Base-by-base conservation (phyloP, 1,140 invertebrate genomes). In the Brachionus sp. region DNA sequence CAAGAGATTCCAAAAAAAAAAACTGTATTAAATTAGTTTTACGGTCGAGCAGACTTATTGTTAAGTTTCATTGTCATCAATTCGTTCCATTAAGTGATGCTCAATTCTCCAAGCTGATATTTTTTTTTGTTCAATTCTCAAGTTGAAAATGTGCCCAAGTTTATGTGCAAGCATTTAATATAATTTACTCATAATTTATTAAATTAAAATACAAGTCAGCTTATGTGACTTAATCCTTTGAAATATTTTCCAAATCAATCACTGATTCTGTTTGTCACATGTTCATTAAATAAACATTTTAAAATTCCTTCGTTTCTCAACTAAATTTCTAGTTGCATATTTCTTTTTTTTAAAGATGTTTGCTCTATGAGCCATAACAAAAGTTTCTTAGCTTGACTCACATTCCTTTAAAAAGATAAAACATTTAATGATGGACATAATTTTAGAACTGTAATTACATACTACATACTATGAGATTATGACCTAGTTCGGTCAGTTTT, bases 1-100 rank as follows among this genome's bases (percentile, higher is more conserved):
- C 50, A 57, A 57, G 19, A 57, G 50, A 57, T 57, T 57, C n/a
- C n/a, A 23, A 19, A 57, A 57, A 50, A 57, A 57, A 50, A 57
- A 57, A 57, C 50, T 57, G 50, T 57, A 57, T 57, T 57, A 57
- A 23, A 57, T 57, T 57, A 57, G 50, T 57, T 57, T 57, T 57
- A 57, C 50, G 50, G 50, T 57, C 50, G 50, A 57, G 50, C 19
- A 9, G 50, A 57, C 50, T 57, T 57, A 19, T 57, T 57, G 7
- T 19, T 19, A 57, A 57, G 50, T 57, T 57, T 16, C 50, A 57
- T 57, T 57, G 50, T 57, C 50, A 57, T 19, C 50, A 57, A 57
- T 57, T 57, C 19, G 50, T 57, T 57, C 50, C 50, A 57, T 57
- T 19, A 57, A 57, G 9, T 57, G 19, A 57, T 57, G 50, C 50